Conservation (phyloP, 2,113 vertebrate genomes). For the Machaerirhynchus nigripectus region DNA sequence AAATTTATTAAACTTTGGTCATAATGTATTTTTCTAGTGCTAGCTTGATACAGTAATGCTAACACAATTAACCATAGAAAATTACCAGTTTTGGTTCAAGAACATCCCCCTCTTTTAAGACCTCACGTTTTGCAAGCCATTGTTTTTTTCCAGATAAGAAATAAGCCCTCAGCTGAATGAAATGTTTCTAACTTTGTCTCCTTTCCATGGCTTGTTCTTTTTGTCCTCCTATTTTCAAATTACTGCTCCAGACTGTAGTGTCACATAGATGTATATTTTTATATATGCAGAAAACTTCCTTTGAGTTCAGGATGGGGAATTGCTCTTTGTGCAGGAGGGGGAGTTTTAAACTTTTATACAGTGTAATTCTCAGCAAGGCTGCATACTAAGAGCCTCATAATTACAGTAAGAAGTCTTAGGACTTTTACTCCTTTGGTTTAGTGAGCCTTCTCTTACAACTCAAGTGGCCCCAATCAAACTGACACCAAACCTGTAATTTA, state of each 20-base stretch:
- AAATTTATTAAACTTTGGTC: not conserved
- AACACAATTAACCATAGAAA: not conserved
- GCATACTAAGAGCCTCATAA: not conserved
- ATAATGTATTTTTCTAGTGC: not conserved
- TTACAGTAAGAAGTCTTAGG: not conserved
- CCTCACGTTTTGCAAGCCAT: fast-evolving
- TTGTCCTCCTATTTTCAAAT: not conserved
- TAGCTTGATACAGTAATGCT: not conserved
- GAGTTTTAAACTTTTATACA: not conserved
- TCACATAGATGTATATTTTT: not conserved
- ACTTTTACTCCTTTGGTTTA: not conserved
- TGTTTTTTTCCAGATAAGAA: not conserved
- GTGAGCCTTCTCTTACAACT: not conserved
- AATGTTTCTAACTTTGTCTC: not conserved
- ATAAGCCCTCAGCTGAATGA: not conserved
- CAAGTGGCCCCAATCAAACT: not conserved
- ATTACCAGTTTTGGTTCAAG: not conserved
- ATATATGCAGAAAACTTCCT: not conserved
- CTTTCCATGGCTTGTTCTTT: not conserved
- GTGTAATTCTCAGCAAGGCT: not conserved
- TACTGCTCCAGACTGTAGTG: not conserved
- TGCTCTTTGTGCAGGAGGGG: not conserved
- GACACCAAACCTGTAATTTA: not conserved
- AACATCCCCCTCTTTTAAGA: not conserved
- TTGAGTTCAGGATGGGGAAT: not conserved